These are phyloP conservation scores for Crematogaster levior DNA, from an alignment of 2,888 invertebrate genomes.

Conservation along the genomic window DNA sequence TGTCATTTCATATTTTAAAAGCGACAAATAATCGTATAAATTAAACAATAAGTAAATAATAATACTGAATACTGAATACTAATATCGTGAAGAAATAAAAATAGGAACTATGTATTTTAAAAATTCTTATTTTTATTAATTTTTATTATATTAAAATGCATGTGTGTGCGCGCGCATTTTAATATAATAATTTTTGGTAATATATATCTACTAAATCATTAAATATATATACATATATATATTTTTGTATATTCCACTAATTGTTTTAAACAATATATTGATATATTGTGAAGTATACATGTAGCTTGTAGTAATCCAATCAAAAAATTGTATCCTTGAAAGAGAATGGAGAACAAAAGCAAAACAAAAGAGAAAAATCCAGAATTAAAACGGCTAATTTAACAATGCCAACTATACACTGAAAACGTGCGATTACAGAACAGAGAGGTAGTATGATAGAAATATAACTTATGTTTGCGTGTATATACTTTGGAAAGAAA, in stretches of 20 bases:
- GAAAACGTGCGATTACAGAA: background rate
- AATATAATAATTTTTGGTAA: no score
- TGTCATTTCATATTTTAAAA: background rate
- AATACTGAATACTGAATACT: background rate
- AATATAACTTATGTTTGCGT: background rate
- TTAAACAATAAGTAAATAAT: background rate
- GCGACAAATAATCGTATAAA: background rate
- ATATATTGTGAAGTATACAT: background rate
- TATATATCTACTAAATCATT: background rate
- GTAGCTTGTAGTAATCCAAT: background rate
- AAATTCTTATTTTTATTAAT: background rate
- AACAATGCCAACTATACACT: constrained; percentile 4
- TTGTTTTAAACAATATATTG: constrained; percentile 3
- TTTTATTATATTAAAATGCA: background rate
- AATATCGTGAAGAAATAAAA: background rate
- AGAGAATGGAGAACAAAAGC: background rate
- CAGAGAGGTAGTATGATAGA: background rate
- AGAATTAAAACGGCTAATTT: background rate
- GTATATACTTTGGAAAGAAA: background rate
- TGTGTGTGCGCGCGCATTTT: no score
- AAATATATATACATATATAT: background rate
- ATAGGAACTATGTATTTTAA: background rate
- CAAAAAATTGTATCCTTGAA: background rate
- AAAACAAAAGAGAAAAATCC: background rate
- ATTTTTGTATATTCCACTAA: background rate